Evolutionary conservation across 2,113 vertebrate species (phyloP).

Genomic region (Gymnocephalus cernua): DNA sequence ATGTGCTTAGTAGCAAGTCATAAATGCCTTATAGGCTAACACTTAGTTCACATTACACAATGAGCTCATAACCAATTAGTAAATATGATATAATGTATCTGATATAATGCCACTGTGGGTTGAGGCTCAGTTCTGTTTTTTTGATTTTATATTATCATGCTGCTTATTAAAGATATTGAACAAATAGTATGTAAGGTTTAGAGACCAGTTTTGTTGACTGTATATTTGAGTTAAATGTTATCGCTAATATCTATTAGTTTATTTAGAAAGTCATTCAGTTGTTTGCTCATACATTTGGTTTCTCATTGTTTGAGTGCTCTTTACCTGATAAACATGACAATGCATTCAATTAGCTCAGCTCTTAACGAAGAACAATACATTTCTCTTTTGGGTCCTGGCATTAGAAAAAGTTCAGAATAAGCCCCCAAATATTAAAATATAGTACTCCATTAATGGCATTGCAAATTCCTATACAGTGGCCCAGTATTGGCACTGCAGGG

Average conservation of each 20-base stretch:
- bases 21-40: not conserved
- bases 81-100: not conserved
- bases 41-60: not conserved
- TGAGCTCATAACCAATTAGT: not conserved
- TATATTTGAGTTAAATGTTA: not conserved
- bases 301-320: not conserved
- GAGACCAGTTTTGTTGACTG: not conserved
- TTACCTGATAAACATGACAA: not conserved
- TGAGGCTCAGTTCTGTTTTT: not conserved
- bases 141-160: not conserved
- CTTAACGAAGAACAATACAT: not conserved
- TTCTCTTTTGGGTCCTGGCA: not conserved
- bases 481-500: not conserved
- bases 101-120: not conserved
- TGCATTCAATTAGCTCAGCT: not conserved
- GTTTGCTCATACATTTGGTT: not conserved
- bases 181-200: not conserved
- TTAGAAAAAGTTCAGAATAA: not conserved
- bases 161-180: not conserved
- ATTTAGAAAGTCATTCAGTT: not conserved
- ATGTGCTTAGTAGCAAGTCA: not conserved
- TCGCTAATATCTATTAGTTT: not conserved
- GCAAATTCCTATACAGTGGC: slow-evolving; percentile 21
- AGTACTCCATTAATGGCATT: not conserved
- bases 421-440: not conserved